Conservation (phyloP, 1,140 invertebrate species). For the Argopecten irradians region DNA sequence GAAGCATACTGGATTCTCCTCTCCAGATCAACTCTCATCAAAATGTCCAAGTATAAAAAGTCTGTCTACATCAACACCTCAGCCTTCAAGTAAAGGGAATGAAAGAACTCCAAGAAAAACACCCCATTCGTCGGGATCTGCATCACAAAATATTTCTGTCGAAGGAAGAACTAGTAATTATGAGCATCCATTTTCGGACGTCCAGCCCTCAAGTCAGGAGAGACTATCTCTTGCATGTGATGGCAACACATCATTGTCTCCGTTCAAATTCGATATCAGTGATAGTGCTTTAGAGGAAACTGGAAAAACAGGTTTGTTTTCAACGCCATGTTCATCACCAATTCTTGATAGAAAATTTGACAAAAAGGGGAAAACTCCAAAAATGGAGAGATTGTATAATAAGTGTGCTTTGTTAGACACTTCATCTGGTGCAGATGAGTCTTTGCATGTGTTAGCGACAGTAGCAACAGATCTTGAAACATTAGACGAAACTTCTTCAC, state of each 20-base stretch:
- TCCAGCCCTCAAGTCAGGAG: too few relatives aligned
- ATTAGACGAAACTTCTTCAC: not conserved
- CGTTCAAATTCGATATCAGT: not conserved
- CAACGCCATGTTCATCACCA: not conserved
- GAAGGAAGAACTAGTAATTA: not conserved
- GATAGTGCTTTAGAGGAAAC: not conserved
- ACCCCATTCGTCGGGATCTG: not conserved
- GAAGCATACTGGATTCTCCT: not conserved
- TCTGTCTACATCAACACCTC: not conserved
- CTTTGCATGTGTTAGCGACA: not conserved
- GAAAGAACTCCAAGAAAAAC: not conserved
- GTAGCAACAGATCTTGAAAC: not conserved
- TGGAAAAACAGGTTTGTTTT: not conserved
- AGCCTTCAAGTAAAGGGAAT: not conserved
- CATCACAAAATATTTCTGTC: not conserved
- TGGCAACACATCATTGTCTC: not conserved
- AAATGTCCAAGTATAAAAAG: not conserved
- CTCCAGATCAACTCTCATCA: not conserved
- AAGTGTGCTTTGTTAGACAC: constrained; percentile 9
- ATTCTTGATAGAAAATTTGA: constrained; percentile 1
- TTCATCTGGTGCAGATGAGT: not conserved
- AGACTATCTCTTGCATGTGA: too few relatives aligned
- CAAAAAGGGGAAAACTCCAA: not conserved
- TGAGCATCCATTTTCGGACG: not conserved
- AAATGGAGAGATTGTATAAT: not conserved